phyloP scores from a whole-genome alignment of 2,888 invertebrate species.

The Gasteruption jaculator region DNA sequence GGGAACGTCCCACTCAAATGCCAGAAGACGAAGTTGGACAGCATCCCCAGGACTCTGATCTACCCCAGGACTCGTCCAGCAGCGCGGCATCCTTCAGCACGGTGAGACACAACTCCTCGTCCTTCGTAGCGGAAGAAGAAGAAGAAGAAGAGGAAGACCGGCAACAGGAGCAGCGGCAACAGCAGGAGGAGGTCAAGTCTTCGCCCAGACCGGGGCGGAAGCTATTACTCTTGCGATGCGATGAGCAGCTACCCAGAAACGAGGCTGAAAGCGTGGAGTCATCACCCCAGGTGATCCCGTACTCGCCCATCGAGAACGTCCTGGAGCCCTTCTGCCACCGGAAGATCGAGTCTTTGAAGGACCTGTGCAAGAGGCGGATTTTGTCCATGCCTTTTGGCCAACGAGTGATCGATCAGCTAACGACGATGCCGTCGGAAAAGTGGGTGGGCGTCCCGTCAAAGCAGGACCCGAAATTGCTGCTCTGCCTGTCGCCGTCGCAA shows the following conservation, averaged over 20 bases:
- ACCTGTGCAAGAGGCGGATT: conserved; percentile 64
- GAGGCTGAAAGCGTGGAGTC: conserved; percentile 16
- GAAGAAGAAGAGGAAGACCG: conserved; percentile 24
- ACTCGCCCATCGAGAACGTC: conserved; percentile 31
- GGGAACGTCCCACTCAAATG: too few relatives aligned
- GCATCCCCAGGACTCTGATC: conserved; percentile 5
- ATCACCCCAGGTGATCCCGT: conserved; percentile 29
- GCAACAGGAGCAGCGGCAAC: too few relatives aligned
- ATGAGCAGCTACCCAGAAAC: conserved; percentile 33
- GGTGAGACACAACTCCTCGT: conserved; percentile 62
- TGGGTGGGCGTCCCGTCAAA: conserved; percentile 64
- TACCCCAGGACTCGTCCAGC: conserved; percentile 58
- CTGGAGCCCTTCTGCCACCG: conserved; percentile 9
- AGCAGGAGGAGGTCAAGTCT: conserved; percentile 17
- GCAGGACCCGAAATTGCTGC: conserved; percentile 59
- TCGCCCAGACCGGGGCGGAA: conserved; percentile 29
- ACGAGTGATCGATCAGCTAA: conserved; percentile 53
- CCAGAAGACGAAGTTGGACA: not conserved
- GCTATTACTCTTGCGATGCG: conserved; percentile 25
- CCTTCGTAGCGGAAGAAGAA: conserved; percentile 52
- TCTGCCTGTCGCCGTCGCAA: conserved; percentile 73
- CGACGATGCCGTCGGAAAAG: conserved; percentile 36
- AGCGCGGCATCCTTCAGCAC: conserved; percentile 62
- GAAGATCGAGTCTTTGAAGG: conserved; percentile 54
- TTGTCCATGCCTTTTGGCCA: conserved; percentile 66